Evolutionary conservation across 2,888 invertebrate species (phyloP).

Genomic region (Rotaria socialis): DNA sequence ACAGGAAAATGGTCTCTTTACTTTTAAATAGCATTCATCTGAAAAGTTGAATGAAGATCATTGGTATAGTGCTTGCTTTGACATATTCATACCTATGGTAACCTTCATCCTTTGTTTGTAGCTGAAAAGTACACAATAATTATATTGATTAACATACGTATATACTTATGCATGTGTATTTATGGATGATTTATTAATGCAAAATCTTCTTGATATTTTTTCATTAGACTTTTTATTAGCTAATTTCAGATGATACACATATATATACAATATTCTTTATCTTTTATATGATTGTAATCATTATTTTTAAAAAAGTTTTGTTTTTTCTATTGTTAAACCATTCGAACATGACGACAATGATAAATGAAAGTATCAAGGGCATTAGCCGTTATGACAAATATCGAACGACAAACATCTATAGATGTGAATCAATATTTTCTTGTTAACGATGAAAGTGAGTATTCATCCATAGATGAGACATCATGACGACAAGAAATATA

Average conservation of each 20-base stretch:
- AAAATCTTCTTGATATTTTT: neutral
- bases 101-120: neutral
- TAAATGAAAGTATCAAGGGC: neutral
- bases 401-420: neutral
- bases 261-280: too few relatives aligned
- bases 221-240: neutral
- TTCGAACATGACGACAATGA: neutral
- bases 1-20: neutral
- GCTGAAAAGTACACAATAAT: neutral
- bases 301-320: neutral
- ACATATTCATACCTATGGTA: neutral
- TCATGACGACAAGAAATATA: neutral
- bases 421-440: neutral
- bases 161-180: neutral
- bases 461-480: neutral
- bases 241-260: neutral
- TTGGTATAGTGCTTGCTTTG: neutral
- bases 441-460: neutral
- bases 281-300: neutral
- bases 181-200: neutral
- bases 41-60: neutral
- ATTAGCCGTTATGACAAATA: neutral
- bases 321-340: neutral
- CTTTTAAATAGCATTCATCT: neutral
- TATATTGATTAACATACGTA: neutral